Base-by-base conservation (phyloP, 2,888 invertebrate genomes). In the Teleiodes luculella region DNA sequence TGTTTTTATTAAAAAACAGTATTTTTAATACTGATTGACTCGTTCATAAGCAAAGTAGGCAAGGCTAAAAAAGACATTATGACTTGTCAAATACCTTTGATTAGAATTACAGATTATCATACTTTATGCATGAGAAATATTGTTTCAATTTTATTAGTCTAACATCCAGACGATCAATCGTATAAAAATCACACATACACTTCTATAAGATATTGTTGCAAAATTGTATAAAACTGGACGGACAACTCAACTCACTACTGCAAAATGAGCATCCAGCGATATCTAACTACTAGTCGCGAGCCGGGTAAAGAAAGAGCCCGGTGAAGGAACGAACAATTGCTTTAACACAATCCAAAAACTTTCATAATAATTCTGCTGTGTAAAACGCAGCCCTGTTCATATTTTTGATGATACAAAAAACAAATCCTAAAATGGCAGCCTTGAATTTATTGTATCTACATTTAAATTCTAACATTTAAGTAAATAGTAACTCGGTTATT, bases 141-240 rank as follows among this genome's bases (percentile, higher is more conserved):
- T 1, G 39, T 41, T 39, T 39, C 39, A 28, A 11, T 33, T 43
- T 28, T 14, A 18, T 18, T 16, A 43, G 43, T 43, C 43, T 43
- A 43, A 28, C 43, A 43, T 16, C 31, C 33, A 49, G 20, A 49
- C 49, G 43, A 49, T n/a, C 48, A 47, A 53, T 39, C 53, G 48
- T 54, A 53, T 55, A 53, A 52, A 65, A 68, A 68, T 65, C 67
- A 67, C 68, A 68, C 69, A 66, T 61, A 71, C 66, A 59, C 66
- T 36, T 63, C 68, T 70, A 71, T 66, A 73, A 65, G 61, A 71
- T 69, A 74, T 69, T 75, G 75, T 74, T 81, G 82, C 80, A 83
- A 83, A 80, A 80, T 74, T 84, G 80, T 87, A 88, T 78, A 87
- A 87, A 87, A 86, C 76, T 89, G 88, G 88, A 89, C 88, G 88